These are phyloP conservation scores for Turdus rufiventris DNA, from an alignment of 2,113 vertebrate genomes.

Conservation along the genomic window DNA sequence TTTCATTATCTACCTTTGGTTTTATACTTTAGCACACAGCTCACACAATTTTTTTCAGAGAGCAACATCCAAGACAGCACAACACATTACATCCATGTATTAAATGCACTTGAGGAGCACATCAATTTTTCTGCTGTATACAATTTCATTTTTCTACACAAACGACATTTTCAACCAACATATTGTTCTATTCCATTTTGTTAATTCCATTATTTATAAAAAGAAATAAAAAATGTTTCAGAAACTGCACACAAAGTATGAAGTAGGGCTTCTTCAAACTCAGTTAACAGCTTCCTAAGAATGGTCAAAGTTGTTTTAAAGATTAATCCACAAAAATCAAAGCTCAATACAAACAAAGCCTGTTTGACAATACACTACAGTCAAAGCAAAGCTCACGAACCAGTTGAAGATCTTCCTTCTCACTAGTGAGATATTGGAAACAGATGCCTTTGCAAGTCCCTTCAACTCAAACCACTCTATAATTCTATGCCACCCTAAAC, in stretches of 20 bases:
- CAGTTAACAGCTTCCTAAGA: neutral
- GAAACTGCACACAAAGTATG: neutral
- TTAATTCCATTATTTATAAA: neutral
- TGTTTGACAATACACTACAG: neutral
- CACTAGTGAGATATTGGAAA: fast-evolving
- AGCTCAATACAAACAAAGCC: neutral
- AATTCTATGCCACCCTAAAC: neutral
- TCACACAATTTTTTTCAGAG: neutral
- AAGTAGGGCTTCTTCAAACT: neutral
- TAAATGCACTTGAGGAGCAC: neutral
- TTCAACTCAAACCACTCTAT: neutral
- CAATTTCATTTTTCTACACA: neutral
- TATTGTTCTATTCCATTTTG: neutral
- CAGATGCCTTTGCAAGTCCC: neutral
- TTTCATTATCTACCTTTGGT: neutral
- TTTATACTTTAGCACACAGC: neutral
- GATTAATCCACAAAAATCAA: neutral
- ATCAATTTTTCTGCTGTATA: neutral
- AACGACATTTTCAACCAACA: neutral
- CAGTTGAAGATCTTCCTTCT: neutral
- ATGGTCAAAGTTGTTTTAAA: neutral
- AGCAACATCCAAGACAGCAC: neutral
- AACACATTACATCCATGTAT: neutral
- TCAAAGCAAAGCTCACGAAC: neutral
- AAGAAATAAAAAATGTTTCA: neutral